These are phyloP conservation scores for Aporophyla lueneburgensis DNA, from an alignment of 2,888 invertebrate species.

Conservation along the genomic window DNA sequence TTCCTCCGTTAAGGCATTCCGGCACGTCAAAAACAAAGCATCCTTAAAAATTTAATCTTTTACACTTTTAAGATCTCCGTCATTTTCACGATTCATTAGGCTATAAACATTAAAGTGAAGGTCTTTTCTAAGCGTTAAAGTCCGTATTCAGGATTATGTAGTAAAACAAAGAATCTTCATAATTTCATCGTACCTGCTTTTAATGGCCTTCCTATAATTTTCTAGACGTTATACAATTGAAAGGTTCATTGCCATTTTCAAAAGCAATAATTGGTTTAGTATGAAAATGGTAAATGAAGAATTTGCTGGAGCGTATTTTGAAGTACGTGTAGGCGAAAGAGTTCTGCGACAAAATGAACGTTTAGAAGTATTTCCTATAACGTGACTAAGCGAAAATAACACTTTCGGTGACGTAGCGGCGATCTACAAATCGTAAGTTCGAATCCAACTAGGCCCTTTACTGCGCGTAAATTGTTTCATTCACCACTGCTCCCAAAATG, in stretches of 20 bases:
- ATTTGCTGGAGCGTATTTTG: not conserved
- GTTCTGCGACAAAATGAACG: not conserved
- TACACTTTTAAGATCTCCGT: not conserved
- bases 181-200: slow-evolving; percentile 15
- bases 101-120: slow-evolving; percentile 19
- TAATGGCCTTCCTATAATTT: slow-evolving; percentile 29
- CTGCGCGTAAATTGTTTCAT: too few species aligned
- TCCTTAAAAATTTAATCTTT: not conserved
- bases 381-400: too few species aligned
- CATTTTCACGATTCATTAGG: slow-evolving; percentile 17
- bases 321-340: not conserved
- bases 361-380: not conserved
- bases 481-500: too few species aligned
- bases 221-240: slow-evolving; percentile 1
- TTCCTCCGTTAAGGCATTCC: not conserved
- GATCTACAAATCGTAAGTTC: too few species aligned
- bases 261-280: not conserved
- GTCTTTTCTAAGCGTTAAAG: not conserved
- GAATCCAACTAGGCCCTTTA: too few species aligned
- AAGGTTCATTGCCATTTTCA: not conserved
- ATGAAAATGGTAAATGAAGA: not conserved
- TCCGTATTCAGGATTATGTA: slow-evolving; percentile 13
- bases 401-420: too few species aligned
- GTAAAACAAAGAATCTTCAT: slow-evolving; percentile 39
- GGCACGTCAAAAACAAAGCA: not conserved